Evolutionary conservation across 2,797 vertebrate species (phyloP).

Genomic region (Varecia variegata): DNA sequence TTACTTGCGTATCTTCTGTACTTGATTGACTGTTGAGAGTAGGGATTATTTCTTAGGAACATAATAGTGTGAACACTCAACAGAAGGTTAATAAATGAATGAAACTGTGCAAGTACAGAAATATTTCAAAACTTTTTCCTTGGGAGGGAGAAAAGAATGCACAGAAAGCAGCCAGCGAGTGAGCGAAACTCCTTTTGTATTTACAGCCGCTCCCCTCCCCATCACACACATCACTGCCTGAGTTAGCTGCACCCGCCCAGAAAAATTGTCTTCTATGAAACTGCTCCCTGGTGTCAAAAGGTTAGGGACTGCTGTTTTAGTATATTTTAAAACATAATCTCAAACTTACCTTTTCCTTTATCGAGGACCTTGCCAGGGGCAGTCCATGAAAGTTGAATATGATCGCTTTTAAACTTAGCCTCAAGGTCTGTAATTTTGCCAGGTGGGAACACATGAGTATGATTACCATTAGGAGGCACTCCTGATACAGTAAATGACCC

Average conservation of each 20-base stretch:
- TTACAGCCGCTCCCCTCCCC: too few species aligned
- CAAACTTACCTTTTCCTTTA: constrained; percentile 80
- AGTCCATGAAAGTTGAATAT: constrained; percentile 83
- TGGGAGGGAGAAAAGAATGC: background rate
- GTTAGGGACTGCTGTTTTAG: background rate
- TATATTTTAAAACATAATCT: background rate
- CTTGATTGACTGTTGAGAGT: background rate
- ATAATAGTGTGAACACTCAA: background rate
- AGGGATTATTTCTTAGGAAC: background rate
- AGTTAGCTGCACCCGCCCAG: too few species aligned
- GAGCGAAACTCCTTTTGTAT: too few species aligned
- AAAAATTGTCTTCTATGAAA: too few species aligned
- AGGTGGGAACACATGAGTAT: constrained; percentile 59
- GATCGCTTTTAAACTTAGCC: constrained; percentile 65
- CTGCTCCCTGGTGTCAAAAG: too few species aligned
- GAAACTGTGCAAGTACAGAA: background rate
- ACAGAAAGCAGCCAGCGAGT: background rate
- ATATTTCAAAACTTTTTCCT: background rate
- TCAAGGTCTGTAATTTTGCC: constrained; percentile 81
- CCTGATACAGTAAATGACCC: constrained; percentile 73
- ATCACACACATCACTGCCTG: too few species aligned
- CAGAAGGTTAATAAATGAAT: background rate
- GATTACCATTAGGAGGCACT: background rate
- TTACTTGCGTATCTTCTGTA: constrained; percentile 7
- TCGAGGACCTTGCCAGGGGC: constrained; percentile 84